Conservation (phyloP, 2,113 vertebrate species). For the Vulpes lagopus region DNA sequence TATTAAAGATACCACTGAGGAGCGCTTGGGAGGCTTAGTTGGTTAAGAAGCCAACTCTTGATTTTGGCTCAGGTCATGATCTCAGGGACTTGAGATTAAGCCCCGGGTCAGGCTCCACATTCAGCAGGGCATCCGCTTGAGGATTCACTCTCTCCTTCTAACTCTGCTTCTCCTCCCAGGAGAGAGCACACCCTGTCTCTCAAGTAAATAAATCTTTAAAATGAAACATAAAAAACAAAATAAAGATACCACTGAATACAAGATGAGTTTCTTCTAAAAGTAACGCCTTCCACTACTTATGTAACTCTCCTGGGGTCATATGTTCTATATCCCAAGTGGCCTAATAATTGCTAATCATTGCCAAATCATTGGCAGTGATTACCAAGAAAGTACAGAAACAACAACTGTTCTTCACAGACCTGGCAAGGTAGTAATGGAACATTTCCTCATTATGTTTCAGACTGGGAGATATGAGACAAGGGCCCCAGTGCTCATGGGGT, state of each 20-base stretch:
- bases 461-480: neutral
- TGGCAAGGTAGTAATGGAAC: neutral
- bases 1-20: neutral
- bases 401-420: neutral
- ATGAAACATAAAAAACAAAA: neutral
- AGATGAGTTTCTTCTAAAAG: neutral
- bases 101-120: neutral
- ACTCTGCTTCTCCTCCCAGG: neutral
- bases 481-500: neutral
- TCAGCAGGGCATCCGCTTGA: neutral
- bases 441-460: neutral
- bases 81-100: neutral
- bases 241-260: neutral
- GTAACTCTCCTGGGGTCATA: neutral
- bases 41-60: rapidly evolving
- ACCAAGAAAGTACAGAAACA: neutral
- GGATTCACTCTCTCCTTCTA: neutral
- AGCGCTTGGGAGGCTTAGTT: neutral
- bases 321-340: neutral
- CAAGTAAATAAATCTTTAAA: neutral
- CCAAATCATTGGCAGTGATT: neutral
- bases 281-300: neutral
- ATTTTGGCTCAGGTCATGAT: neutral
- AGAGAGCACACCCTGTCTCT: neutral
- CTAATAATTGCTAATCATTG: neutral